Evolutionary conservation across 2,888 invertebrate species (phyloP), one percentile per base, ranked within the genome.

Genomic region (Agriopis aurantiaria): DNA sequence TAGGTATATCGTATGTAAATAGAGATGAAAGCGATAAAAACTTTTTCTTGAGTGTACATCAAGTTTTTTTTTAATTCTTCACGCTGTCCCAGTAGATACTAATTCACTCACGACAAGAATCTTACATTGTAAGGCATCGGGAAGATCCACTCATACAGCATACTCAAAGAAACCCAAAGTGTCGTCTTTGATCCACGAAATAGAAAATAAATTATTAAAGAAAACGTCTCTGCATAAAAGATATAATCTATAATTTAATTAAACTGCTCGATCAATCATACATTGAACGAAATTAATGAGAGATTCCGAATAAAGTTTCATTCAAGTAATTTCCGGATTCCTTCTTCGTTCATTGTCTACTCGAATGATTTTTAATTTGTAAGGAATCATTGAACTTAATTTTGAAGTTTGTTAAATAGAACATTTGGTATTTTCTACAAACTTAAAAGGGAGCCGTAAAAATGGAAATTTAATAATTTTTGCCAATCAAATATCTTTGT

Each of bases 341-440:
- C 49, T 65, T 58, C 40, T 43, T 58, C 70, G 60, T 60, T 53
- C 53, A 57, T 63, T 56, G 17, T 48, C 59, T 43, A 43, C 43
- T 48, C 41, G 23, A 43, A 59, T 64, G 46, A 41, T 58, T 63
- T 62, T 65, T 65, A 59, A 65, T 65, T 65, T 65, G 53, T 17
- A 23, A 51, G 17, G 33, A 59, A 53, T 48, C 49, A 53, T 14
- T 65, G 33, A 45, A 40, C 17, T 59, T 51, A 46, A 46, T 53
- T 43, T 17, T 59, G 23, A 56, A 74, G 71, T 68, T 63, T 58
- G 60, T 64, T 57, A 72, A 65, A 66, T 46, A 9, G 52, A 60
- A 60, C 74, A 76, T 59, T 51, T 41, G 49, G 49, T 40, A 33
- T 49, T 48, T 7, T 48, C 11, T n/a, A 12, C 12, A 6, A 46